Percentiles rank a stretch among this genome's conserved stretches.
Conservation (phyloP, 2,113 vertebrate genomes). For the Trematocara unimaculatum region DNA sequence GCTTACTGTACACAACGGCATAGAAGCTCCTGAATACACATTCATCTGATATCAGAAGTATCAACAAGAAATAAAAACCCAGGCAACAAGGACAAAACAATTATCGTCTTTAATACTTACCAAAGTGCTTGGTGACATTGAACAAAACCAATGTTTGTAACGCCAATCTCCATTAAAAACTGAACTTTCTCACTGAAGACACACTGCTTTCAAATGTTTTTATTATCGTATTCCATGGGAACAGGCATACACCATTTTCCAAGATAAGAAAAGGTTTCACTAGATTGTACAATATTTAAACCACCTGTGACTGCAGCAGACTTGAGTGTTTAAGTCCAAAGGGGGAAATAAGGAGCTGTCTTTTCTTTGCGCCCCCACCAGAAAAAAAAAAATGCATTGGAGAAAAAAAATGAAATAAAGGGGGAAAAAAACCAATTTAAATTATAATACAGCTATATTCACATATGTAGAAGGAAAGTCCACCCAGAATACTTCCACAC, state of each 20-base stretch:
- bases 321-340: not conserved
- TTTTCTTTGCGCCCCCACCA: not conserved
- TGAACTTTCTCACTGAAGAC: not conserved
- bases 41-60: constrained; percentile 15
- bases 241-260: constrained; percentile 73
- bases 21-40: constrained; percentile 60
- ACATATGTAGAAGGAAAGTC: constrained; percentile 20
- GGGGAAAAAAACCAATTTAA: not conserved
- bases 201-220: constrained; percentile 31
- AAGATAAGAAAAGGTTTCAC: constrained; percentile 66
- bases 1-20: constrained; percentile 76
- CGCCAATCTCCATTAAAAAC: not conserved
- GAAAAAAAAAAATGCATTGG: not conserved
- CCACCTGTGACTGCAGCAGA: constrained; percentile 42
- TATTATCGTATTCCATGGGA: constrained; percentile 79
- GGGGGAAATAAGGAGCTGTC: not conserved
- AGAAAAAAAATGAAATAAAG: constrained; percentile 7
- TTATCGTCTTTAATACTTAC: not conserved
- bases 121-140: not conserved
- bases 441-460: constrained; percentile 6
- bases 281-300: constrained; percentile 59
- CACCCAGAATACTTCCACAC: constrained; percentile 14
- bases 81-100: not conserved
- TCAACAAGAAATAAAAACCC: not conserved
- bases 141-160: not conserved